Conservation (phyloP, 2,113 vertebrate species). For the Solenodon paradoxus region DNA sequence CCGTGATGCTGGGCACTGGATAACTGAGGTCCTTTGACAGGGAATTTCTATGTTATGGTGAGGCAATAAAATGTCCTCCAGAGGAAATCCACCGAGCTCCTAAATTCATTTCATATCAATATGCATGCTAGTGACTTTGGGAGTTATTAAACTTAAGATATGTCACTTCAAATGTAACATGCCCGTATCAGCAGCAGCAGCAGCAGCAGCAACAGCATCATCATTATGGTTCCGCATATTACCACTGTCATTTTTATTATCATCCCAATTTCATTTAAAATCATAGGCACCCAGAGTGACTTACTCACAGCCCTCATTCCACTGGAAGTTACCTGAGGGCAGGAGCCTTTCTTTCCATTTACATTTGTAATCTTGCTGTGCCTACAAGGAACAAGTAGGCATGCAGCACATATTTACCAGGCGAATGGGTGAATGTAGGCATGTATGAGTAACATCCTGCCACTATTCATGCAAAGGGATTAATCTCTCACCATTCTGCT, state of each 20-base stretch:
- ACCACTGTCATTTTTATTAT: not conserved
- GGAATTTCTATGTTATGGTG: not conserved
- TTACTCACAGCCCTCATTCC: not conserved
- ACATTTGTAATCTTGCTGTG: not conserved
- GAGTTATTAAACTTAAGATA: not conserved
- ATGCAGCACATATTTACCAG: not conserved
- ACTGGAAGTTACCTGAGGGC: not conserved
- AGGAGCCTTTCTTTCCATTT: too few species aligned
- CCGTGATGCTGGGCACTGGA: not conserved
- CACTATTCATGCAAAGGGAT: not conserved
- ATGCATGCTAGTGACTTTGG: not conserved
- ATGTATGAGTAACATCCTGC: not conserved
- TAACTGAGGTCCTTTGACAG: not conserved
- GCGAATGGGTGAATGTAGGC: not conserved
- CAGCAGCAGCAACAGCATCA: too few species aligned
- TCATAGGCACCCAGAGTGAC: not conserved
- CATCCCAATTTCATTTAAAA: not conserved
- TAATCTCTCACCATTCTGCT: not conserved
- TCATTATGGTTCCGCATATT: not conserved
- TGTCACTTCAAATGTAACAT: not conserved
- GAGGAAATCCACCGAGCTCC: not conserved
- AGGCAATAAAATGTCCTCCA: not conserved
- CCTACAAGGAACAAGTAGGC: not conserved
- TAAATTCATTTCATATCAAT: not conserved
- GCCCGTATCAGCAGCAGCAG: too few species aligned